A percentile compares a stretch with the other conserved stretches of the same genome.
These are phyloP conservation scores for Lichenostomus cassidix DNA, from an alignment of 2,113 vertebrate genomes.

Conservation along the genomic window DNA sequence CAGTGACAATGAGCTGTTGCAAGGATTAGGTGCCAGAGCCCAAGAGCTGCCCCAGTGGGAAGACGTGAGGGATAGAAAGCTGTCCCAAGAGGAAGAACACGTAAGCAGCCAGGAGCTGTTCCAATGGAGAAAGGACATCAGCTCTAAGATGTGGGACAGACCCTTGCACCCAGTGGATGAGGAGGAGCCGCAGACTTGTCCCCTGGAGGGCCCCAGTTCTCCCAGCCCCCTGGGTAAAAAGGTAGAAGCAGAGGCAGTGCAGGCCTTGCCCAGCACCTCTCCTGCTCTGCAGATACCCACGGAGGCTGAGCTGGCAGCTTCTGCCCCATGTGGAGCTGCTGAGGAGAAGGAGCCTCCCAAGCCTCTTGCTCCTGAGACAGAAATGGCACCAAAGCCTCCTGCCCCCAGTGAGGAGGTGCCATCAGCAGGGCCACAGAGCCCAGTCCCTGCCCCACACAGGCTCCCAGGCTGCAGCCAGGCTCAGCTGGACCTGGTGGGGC, in stretches of 20 bases:
- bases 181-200: background rate
- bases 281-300: background rate
- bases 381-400: too few relatives aligned
- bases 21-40: too few relatives aligned
- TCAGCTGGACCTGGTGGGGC: too few relatives aligned
- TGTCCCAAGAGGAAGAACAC: background rate
- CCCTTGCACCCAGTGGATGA: too few relatives aligned
- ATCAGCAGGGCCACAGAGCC: too few relatives aligned
- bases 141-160: background rate
- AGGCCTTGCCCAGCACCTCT: background rate
- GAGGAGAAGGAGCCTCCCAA: too few relatives aligned
- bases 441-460: too few relatives aligned
- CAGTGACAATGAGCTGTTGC: background rate
- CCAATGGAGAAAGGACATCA: rapidly evolving
- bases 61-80: too few relatives aligned
- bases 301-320: rapidly evolving
- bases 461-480: too few relatives aligned
- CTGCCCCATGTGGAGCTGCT: background rate
- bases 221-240: background rate
- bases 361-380: too few relatives aligned
- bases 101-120: background rate
- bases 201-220: rapidly evolving
- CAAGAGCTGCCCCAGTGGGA: background rate
- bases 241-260: background rate
- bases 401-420: too few relatives aligned